These are phyloP conservation scores for Coelinius sp. DNA, from an alignment of 2,888 invertebrate genomes.

Conservation along the genomic window DNA sequence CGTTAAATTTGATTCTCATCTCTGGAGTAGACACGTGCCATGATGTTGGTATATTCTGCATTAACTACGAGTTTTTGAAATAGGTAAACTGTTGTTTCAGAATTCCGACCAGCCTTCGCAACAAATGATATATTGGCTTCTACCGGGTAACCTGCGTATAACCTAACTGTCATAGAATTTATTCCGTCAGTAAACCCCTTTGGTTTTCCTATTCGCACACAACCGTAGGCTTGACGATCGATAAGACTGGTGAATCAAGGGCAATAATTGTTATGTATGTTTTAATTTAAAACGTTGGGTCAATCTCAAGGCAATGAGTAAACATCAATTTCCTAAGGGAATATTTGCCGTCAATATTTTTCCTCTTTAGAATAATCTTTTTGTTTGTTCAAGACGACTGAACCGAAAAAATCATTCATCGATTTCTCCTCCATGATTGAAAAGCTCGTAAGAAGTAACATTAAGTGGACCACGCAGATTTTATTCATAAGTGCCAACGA, in stretches of 20 bases:
- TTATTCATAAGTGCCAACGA: slow-evolving; percentile 11
- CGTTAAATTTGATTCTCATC: slow-evolving; percentile 19
- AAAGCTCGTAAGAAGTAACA: slow-evolving; percentile 3
- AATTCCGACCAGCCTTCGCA: slow-evolving; percentile 23
- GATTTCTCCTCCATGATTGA: not conserved
- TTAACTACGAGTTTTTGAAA: slow-evolving; percentile 27
- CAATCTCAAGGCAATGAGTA: not conserved
- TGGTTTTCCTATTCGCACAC: slow-evolving; percentile 26
- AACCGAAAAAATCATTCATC: not conserved
- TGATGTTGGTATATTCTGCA: slow-evolving; percentile 7
- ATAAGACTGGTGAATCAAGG: slow-evolving; percentile 40
- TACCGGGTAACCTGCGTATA: slow-evolving; percentile 41
- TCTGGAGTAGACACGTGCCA: not conserved
- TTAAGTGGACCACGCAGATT: not conserved
- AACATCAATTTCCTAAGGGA: not conserved
- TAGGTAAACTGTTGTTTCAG: slow-evolving; percentile 13
- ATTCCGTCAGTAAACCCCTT: slow-evolving; percentile 39
- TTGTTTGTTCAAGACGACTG: too few relatives aligned
- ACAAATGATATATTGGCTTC: slow-evolving; percentile 53
- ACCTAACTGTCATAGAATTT: slow-evolving; percentile 47
- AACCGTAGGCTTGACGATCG: slow-evolving; percentile 45
- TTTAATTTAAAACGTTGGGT: slow-evolving; percentile 31
- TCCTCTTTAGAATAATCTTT: not conserved
- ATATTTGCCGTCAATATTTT: not conserved
- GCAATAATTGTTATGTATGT: slow-evolving; percentile 48